Base-by-base conservation (phyloP, 2,888 invertebrate species). In the Cylindroiulus punctatus region DNA sequence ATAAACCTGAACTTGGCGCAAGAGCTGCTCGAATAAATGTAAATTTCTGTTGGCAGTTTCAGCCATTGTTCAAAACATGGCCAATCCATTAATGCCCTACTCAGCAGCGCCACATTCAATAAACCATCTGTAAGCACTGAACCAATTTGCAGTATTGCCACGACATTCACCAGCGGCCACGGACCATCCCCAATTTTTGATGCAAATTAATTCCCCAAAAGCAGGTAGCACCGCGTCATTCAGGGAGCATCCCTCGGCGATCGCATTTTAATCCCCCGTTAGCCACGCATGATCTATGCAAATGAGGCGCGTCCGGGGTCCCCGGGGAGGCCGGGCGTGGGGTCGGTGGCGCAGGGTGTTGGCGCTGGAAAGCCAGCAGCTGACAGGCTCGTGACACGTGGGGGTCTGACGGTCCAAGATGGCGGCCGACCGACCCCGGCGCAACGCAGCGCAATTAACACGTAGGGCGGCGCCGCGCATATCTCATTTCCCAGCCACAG, bases 401-500 rank as follows among this genome's bases (percentile, higher is more conserved):
- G 36, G 36, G 36, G 36, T 7, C 1, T 52, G 22, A 65, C 22
- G 26, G 22, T n/a, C 8, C 65, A 65, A 65, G 12, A 65, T 65
- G 65, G 65, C 26, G 65, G 65, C 65, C 26, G 26, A 65, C 65
- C 65, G 22, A 26, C 65, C 65, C 22, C 22, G 22, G 65, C 65
- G 65, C 65, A 65, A 65, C 65, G 65, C 65, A 65, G 26, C 65
- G 65, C 65, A 65, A 65, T 65, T 65, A 65, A 65, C 65, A 65
- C 65, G 65, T 26, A 65, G 65, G 65, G 65, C 65, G 65, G 65
- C 65, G 65, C 65, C 65, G 22, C 65, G 52, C 52, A 52, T 52
- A 52, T 52, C 52, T 52, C 52, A 65, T 65, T 65, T 65, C 8
- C 22, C 65, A 65, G 22, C 65, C 65, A 65, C 65, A 65, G 65